Evolutionary conservation across 2,888 invertebrate genomes (phyloP), one percentile per base, ranked within the genome.

Genomic region (Macrosiphum euphorbiae): DNA sequence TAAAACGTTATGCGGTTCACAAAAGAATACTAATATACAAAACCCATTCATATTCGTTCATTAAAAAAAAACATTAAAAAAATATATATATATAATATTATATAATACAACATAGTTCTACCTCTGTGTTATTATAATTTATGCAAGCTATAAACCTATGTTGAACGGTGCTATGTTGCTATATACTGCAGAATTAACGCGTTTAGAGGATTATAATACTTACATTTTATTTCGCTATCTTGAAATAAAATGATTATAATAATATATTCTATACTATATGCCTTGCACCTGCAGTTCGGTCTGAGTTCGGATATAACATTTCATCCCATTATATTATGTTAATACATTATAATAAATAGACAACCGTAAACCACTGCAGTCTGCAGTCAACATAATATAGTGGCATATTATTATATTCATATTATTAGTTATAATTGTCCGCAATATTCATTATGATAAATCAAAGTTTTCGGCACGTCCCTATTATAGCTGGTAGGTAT

Each of bases 11-110:
- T 78, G 78, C 20, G 78, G 78, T 20, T 78, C 78, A 78, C 78
- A 78, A 78, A 78, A 78, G 78, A 78, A 78, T 78, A 78, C 78
- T 78, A 78, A 78, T 78, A 78, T 78, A 8, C 35, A 35, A 78
- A 78, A 78, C 78, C 78, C 78, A 78, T 78, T 78, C 78, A 78
- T 67, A 67, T 67, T 78, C 78, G 24, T 35, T 35, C 78, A 78
- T 78, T 78, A 78, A 78, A 67, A 78, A 35, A 78, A 78, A 78
- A 20, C 20, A 11, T 16, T 16, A 20, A 20, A 52, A 52, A 55
- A 55, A 55, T 24, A 55, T 7, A 52, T 52, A 52, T 28, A 61
- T 58, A 58, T 58, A 58, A 58, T 58, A 58, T 58, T 26, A 28
- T 61, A n/a, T n/a, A n/a, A n/a, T n/a, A n/a, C 1, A 28, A 67